Evolutionary conservation across 2,797 vertebrate species (phyloP), one percentile per base, ranked within the genome.

Genomic region (Anguilla marmorata): DNA sequence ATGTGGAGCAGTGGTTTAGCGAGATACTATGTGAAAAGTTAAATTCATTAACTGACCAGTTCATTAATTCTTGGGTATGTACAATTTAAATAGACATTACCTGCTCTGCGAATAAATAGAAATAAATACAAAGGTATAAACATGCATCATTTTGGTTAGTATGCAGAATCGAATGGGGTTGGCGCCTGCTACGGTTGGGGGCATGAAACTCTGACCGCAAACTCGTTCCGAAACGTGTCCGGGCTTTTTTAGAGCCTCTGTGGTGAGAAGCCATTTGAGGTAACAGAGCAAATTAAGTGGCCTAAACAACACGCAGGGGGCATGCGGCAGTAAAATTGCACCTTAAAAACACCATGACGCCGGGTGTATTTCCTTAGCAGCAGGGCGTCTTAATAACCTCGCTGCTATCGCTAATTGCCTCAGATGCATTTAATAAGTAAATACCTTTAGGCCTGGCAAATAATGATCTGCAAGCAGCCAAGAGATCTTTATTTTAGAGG

Each of bases 381-480:
- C 45, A 9, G 79, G 41, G 79, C 0, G 8, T 50, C 24, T 24
- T 50, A 82, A 82, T 82, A 50, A 50, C 41, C 45, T 82, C 9
- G 6, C 79, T 50, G 45, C 27, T 66, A 60, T 95, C 94, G 93
- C 93, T 96, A 95, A 96, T 96, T 96, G 95, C 91, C 95, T 91
- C 94, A 94, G 2, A 89, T 95, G 95, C 95, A 94, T 96, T 95
- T 92, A 92, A 93, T 94, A 95, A 95, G 94, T 94, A 94, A 91
- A 93, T 95, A 96, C 94, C 95, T 96, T 95, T 80, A 7, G 94
- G 94, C 93, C 93, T 94, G 92, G 90, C 91, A 89, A 80, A 94
- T 96, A 95, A 94, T 94, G 90, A 88, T 82, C 72, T 66, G 48
- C 41, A 27, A 52, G 58, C 14, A 33, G 37, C 16, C 12, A n/a